A percentile compares a stretch with the other conserved stretches of the same genome.
phyloP scores from a whole-genome alignment of 2,113 vertebrate genomes.

The Propithecus coquereli region DNA sequence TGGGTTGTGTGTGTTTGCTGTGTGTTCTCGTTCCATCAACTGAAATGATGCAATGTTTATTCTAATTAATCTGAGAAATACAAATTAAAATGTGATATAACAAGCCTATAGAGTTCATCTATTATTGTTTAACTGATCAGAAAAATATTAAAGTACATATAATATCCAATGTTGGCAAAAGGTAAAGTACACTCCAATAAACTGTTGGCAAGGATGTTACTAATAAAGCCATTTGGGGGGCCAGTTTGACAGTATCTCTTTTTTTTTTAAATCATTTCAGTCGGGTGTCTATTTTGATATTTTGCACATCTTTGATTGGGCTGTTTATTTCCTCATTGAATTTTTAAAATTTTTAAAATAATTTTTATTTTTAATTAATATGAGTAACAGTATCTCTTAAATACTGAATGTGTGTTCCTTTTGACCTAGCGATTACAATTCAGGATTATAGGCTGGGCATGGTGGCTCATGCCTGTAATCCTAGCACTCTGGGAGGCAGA shows the following conservation, averaged over 20 bases:
- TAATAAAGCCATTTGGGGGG: neutral
- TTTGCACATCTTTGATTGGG: too few species aligned
- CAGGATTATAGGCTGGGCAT: too few species aligned
- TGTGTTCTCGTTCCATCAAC: neutral
- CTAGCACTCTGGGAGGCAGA: too few species aligned
- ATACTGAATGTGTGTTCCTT: neutral
- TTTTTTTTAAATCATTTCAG: too few species aligned
- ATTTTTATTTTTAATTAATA: too few species aligned
- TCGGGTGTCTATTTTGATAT: too few species aligned
- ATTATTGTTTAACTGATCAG: constrained; percentile 24
- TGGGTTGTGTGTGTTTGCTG: neutral
- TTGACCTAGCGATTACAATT: constrained; percentile 12
- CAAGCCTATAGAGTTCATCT: neutral
- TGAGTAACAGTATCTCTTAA: neutral
- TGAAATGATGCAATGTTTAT: neutral
- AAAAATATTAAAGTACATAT: neutral
- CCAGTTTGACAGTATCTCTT: neutral
- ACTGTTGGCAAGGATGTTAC: neutral
- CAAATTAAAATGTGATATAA: constrained; percentile 20
- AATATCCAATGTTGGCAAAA: neutral
- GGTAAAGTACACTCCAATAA: neutral
- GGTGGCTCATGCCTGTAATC: too few species aligned
- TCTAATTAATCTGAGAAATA: constrained; percentile 26
- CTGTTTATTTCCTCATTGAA: too few species aligned
- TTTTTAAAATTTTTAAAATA: too few species aligned